phyloP scores from a whole-genome alignment of 2,113 vertebrate genomes.

The Plecturocebus donacophilus region DNA sequence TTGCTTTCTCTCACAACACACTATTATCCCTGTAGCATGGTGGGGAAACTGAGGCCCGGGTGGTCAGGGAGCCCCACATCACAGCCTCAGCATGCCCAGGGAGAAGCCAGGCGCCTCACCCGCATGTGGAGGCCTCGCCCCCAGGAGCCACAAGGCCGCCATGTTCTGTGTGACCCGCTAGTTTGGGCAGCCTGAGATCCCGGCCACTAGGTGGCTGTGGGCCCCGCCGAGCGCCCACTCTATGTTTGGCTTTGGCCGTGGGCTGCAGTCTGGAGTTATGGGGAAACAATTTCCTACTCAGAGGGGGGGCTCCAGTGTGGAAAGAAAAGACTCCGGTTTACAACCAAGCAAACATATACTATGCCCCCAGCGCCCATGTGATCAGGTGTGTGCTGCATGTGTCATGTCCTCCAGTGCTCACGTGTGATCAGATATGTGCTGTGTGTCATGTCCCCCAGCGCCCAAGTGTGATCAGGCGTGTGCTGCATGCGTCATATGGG shows the following conservation, averaged over 20 bases:
- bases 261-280: neutral
- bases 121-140: rapidly evolving
- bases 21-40: neutral
- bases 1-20: neutral
- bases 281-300: neutral
- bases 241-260: rapidly evolving
- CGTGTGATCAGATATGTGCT: rapidly evolving
- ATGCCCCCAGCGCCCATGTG: rapidly evolving
- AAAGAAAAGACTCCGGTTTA: neutral
- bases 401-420: rapidly evolving
- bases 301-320: neutral
- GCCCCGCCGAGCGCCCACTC: rapidly evolving
- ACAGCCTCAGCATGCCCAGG: neutral
- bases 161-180: neutral
- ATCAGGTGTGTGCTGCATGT: no score
- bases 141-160: neutral
- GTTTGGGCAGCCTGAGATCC: neutral
- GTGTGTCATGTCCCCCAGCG: no score
- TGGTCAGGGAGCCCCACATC: neutral
- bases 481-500: no score
- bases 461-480: rapidly evolving
- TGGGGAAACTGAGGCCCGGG: neutral
- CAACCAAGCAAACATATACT: neutral
- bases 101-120: neutral
- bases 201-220: no score